A percentile compares a stretch with the other conserved stretches of the same genome.
Conservation (phyloP, 2,797 vertebrate genomes). For the Botia kubotai region DNA sequence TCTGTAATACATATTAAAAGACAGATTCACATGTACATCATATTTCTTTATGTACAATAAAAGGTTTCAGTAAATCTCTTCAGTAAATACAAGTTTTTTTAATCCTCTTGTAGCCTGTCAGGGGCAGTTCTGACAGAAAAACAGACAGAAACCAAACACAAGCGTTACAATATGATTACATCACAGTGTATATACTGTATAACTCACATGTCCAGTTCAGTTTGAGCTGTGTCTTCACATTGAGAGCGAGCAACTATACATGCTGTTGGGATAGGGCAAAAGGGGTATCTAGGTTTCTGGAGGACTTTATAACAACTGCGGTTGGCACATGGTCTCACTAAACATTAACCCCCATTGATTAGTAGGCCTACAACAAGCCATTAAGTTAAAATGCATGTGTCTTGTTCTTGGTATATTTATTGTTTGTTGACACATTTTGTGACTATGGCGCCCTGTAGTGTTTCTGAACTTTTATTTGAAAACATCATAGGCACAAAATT, state of each 20-base stretch:
- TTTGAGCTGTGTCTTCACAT: background rate
- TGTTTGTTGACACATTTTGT: background rate
- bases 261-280: background rate
- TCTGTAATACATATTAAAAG: background rate
- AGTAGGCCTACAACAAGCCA: conserved; percentile 18
- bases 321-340: conserved; percentile 4
- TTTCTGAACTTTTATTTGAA: too few relatives aligned
- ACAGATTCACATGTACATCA: background rate
- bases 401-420: background rate
- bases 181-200: background rate
- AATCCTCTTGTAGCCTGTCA: background rate
- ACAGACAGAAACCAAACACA: background rate
- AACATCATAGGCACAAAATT: too few relatives aligned
- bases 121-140: background rate
- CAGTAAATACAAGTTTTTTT: too few relatives aligned
- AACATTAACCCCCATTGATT: conserved; percentile 54
- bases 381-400: background rate
- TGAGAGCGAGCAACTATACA: background rate
- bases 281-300: background rate
- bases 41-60: too few relatives aligned
- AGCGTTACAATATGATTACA: background rate
- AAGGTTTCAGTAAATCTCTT: too few relatives aligned
- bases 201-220: conserved; percentile 28
- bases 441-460: too few relatives aligned
- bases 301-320: background rate